Percentiles rank a stretch among this genome's conserved stretches.
These are phyloP conservation scores for Dasysyrphus tricinctus DNA, from an alignment of 2,888 invertebrate genomes.

Conservation along the genomic window DNA sequence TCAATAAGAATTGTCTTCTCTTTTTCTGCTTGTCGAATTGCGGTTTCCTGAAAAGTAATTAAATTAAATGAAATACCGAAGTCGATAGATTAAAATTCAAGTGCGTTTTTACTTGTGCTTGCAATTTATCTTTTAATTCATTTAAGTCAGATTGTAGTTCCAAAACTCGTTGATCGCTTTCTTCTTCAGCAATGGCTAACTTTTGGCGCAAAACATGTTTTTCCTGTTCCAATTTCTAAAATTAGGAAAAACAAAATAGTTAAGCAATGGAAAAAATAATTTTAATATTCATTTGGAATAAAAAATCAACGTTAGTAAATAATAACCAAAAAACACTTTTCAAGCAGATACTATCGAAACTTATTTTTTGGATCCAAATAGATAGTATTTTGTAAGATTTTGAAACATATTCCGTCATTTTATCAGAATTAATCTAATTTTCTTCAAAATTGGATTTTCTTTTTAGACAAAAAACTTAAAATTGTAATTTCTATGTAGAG, in stretches of 20 bases:
- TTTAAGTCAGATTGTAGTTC: constrained; percentile 95
- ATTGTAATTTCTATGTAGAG: too few species aligned
- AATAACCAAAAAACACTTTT: too few species aligned
- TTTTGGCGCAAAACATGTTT: constrained; percentile 93
- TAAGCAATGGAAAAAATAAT: background rate
- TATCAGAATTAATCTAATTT: too few species aligned
- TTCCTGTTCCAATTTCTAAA: constrained; percentile 96
- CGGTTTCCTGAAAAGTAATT: constrained; percentile 79
- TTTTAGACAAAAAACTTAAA: too few species aligned
- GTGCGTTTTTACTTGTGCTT: constrained; percentile 84
- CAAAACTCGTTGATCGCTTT: constrained; percentile 93
- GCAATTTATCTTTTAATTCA: constrained; percentile 90
- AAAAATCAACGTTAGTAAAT: too few species aligned
- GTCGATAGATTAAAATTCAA: too few species aligned
- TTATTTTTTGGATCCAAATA: too few species aligned
- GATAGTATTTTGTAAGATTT: too few species aligned
- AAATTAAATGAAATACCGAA: background rate
- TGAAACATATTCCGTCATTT: too few species aligned
- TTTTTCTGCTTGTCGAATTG: constrained; percentile 85
- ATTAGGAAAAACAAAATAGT: constrained; percentile 74
- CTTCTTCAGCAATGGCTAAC: constrained; percentile 92
- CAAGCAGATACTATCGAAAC: too few species aligned
- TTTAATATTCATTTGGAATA: too few species aligned
- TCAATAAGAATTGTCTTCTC: constrained; percentile 92
- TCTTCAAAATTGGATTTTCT: too few species aligned